Evolutionary conservation across 1,140 invertebrate genomes (phyloP).

Genomic region (Cydia fagiglandana): DNA sequence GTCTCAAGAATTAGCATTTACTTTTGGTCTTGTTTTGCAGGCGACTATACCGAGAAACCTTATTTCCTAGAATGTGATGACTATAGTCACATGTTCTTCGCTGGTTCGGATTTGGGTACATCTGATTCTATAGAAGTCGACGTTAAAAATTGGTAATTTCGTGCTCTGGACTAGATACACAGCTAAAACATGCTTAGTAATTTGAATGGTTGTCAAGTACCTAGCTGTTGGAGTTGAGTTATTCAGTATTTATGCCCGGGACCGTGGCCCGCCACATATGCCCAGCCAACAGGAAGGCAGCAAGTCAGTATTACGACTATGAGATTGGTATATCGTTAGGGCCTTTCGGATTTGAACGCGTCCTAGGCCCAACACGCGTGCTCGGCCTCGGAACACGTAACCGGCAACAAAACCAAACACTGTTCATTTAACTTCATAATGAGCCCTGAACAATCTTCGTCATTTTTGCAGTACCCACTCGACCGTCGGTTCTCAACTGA

Average conservation of each 20-base stretch:
- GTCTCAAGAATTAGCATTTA: no score
- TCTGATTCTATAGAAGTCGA: background rate
- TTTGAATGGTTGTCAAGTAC: background rate
- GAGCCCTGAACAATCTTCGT: constrained; percentile 68
- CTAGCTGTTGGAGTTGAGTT: background rate
- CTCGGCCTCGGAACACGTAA: constrained; percentile 44
- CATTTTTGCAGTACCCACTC: constrained; percentile 60
- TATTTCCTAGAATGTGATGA: no score
- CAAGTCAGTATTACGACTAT: background rate
- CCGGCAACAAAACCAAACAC: constrained; percentile 48
- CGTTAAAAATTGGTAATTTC: background rate
- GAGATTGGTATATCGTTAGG: background rate
- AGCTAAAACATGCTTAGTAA: background rate
- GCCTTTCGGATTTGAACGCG: background rate
- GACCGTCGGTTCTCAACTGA: constrained; percentile 45
- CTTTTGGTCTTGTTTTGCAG: no score
- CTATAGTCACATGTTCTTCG: no score
- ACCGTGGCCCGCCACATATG: background rate
- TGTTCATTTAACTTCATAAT: constrained; percentile 66
- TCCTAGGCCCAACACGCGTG: constrained; percentile 40
- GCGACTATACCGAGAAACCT: no score
- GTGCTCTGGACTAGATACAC: background rate
- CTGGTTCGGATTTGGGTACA: background rate
- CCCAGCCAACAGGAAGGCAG: background rate
- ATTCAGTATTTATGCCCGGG: background rate